Base-by-base conservation (phyloP, 1,140 invertebrate genomes). In the Scaptomyza pallida region DNA sequence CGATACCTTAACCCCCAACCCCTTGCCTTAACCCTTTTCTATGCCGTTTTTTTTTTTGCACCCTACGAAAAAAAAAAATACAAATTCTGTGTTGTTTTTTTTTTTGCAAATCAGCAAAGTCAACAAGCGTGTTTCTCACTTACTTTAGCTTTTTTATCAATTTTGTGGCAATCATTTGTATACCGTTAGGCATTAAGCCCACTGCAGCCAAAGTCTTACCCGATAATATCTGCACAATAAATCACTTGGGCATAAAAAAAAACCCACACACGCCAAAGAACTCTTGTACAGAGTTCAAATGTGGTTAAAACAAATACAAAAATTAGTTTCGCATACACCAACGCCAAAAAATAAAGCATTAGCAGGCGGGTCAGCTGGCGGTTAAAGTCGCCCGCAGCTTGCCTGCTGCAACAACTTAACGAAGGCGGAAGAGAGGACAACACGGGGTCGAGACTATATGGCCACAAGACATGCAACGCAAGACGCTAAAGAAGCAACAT, bases 31-130 rank as follows among this genome's bases (percentile, higher is more conserved):
- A 57, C 41, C 54, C 54, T 57, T 62, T 48, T 73, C 81, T 70
- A 62, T 50, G 8, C 33, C 35, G 45, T 54, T 54, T n/a, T n/a
- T n/a, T n/a, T n/a, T n/a, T n/a, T 48, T 54, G 52, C 30, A 51
- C 72, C 75, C 33, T n/a, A 37, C 41, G 33, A n/a, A n/a, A n/a
- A n/a, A n/a, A n/a, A n/a, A n/a, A n/a, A n/a, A n/a, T n/a, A n/a
- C n/a, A n/a, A n/a, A n/a, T n/a, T n/a, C 19, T 45, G 40, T 15
- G 44, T 45, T 48, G 33, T 40, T 41, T 40, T 44, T 43, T 74
- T 57, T 59, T 68, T 75, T 52, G 69, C 69, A 79, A 85, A 72
- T 85, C 80, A 65, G 73, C 70, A 86, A 81, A 85, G 81, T 88
- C 81, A 85, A 85, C 59, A 75, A 60, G 26, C 19, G 35, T 43